Evolutionary conservation across 1,140 invertebrate species (phyloP).

Genomic region (Popillia japonica): DNA sequence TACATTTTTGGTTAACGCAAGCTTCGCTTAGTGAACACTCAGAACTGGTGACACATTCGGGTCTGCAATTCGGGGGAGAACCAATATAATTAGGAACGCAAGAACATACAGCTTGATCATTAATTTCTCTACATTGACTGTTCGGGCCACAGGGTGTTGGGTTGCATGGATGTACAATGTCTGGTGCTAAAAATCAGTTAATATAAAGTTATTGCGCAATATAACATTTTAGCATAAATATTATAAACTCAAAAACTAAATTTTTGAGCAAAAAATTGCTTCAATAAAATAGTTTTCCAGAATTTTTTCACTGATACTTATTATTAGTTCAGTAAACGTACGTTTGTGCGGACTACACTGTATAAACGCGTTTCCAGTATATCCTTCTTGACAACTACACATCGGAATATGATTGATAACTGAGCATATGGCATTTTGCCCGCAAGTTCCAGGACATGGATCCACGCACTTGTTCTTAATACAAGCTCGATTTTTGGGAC

Average conservation of each 20-base stretch:
- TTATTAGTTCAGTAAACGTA: constrained; percentile 53
- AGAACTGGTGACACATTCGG: constrained; percentile 68
- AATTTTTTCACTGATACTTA: neutral
- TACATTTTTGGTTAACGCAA: constrained; percentile 69
- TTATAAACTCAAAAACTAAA: no score
- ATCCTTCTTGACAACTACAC: constrained; percentile 73
- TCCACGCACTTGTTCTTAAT: constrained; percentile 78
- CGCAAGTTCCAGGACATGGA: constrained; percentile 77
- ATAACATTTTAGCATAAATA: no score
- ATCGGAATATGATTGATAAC: constrained; percentile 77
- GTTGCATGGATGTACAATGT: constrained; percentile 58
- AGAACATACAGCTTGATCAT: constrained; percentile 61
- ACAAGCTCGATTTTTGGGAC: constrained; percentile 72
- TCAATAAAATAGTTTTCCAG: no score
- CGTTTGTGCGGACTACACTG: constrained; percentile 65
- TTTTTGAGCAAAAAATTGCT: no score
- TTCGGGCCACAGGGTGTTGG: constrained; percentile 63
- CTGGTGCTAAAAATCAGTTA: constrained; percentile 41
- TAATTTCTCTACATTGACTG: constrained; percentile 55
- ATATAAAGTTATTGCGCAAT: no score
- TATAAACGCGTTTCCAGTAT: constrained; percentile 76
- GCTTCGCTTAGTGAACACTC: constrained; percentile 69
- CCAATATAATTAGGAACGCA: constrained; percentile 64
- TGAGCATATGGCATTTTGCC: constrained; percentile 72
- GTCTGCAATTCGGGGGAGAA: constrained; percentile 64